Evolutionary conservation across 23 tunicate genomes (phyloP).

Genomic region (Styela plicata): DNA sequence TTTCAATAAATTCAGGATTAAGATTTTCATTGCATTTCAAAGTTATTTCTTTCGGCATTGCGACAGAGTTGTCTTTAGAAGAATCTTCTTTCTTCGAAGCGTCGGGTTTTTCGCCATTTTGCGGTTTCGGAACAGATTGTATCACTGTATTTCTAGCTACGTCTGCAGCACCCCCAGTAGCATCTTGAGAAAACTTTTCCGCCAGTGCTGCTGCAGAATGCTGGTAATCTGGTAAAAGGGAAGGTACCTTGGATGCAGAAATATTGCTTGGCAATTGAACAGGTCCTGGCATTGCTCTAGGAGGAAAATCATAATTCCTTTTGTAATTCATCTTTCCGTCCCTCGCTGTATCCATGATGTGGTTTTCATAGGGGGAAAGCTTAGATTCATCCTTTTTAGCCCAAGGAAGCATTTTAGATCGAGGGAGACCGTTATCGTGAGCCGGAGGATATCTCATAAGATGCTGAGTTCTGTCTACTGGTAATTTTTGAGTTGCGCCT

Average conservation of each 20-base stretch:
- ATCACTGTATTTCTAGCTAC: neutral
- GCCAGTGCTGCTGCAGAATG: neutral
- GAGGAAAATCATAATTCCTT: neutral
- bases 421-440: neutral
- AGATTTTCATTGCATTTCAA: neutral
- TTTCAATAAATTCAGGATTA: neutral
- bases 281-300: neutral
- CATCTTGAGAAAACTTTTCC: neutral
- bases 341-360: conserved; percentile 12
- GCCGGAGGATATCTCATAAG: neutral
- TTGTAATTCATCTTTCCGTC: neutral
- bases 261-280: neutral
- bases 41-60: neutral
- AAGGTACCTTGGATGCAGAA: neutral
- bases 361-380: conserved; percentile 12
- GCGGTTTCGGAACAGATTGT: neutral
- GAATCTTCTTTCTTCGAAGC: neutral
- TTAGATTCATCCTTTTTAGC: conserved; percentile 4
- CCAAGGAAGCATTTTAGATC: neutral
- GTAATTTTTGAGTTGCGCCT: neutral
- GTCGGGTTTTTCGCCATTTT: neutral
- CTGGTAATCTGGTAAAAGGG: neutral
- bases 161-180: neutral
- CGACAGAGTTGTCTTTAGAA: neutral
- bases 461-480: neutral